Base-by-base conservation (phyloP, 1,140 invertebrate genomes). In the Drosophila orosa region DNA sequence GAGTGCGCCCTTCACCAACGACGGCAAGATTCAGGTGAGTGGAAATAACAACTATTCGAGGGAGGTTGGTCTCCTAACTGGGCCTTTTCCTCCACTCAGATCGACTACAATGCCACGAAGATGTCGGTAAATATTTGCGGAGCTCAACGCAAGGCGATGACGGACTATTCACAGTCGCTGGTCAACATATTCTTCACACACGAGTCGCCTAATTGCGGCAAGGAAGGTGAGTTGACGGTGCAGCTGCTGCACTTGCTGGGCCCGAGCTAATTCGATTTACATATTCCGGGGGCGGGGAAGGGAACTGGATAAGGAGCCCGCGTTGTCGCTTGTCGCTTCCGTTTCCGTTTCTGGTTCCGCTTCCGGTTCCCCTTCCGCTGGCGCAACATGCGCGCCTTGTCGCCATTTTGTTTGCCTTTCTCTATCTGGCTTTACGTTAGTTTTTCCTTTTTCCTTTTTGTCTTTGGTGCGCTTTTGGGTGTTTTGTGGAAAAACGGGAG, bases 111-210 rank as follows among this genome's bases (percentile, higher is more conserved):
- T 27, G 52, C 59, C 17, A 69, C 24, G 0, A 76, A 87, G 48
- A 47, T 91, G 45, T 40, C 50, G 25, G 39, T 92, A n/a, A 72
- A 92, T 47, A 66, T 91, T 19, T 92, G 91, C 59, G 87, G 78
- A 17, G 22, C 19, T 29, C 54, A 80, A 58, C 87, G 80, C 37
- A 91, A 87, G 59, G 78, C 84, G 0, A 68, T 85, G 27, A 90
- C 90, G n/a, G 91, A 92, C 55, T 92, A 92, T 31, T 81, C 90
- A 1, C 87, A 92, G 69, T 79, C 82, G 29, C 61, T 82, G 73
- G 91, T 92, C n/a, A 92, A 92, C 69, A 59, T 92, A 48, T 92
- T 90, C 77, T 92, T 92, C 54, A 79, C 78, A 47, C 75, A 82
- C 45, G 69, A 78, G n/a, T 74, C 74, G 33, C 74, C 87, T 22